phyloP scores from a whole-genome alignment of 1,140 invertebrate species.

The Apolygus lucorum region DNA sequence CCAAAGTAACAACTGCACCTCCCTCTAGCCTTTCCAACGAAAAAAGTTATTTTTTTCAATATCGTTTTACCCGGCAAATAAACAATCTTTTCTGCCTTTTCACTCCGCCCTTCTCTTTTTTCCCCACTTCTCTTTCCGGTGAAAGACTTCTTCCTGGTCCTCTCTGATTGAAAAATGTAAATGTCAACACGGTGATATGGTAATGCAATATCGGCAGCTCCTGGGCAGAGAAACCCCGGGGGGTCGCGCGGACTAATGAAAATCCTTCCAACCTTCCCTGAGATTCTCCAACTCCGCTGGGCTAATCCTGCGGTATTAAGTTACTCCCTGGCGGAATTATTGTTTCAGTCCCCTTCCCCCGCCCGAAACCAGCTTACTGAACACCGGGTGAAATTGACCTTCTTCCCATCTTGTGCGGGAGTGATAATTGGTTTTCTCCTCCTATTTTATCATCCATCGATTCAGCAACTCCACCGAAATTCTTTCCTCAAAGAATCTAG shows the following conservation, averaged over 20 bases:
- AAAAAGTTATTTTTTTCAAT: too few relatives aligned
- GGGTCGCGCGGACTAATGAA: background rate
- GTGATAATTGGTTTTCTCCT: background rate
- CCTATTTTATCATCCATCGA: too few relatives aligned
- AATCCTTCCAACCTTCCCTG: background rate
- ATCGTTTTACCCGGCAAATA: background rate
- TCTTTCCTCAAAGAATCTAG: too few relatives aligned
- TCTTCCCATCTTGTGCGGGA: background rate
- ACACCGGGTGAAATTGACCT: background rate
- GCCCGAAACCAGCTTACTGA: too few relatives aligned
- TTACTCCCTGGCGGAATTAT: background rate
- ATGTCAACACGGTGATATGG: constrained; percentile 15
- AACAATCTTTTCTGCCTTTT: background rate
- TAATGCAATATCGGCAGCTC: background rate
- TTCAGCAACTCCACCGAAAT: too few relatives aligned
- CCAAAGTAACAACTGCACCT: too few relatives aligned
- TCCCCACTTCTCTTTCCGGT: background rate
- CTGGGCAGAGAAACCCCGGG: too few relatives aligned
- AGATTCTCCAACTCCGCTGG: background rate
- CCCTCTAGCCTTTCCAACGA: too few relatives aligned
- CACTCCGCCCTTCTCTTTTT: background rate
- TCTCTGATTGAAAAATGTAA: constrained; percentile 13
- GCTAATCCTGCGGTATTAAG: background rate
- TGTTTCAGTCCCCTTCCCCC: background rate
- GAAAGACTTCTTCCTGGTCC: background rate